These are phyloP conservation scores for Charadrius vociferus DNA, from an alignment of 2,113 vertebrate species.

Conservation along the genomic window DNA sequence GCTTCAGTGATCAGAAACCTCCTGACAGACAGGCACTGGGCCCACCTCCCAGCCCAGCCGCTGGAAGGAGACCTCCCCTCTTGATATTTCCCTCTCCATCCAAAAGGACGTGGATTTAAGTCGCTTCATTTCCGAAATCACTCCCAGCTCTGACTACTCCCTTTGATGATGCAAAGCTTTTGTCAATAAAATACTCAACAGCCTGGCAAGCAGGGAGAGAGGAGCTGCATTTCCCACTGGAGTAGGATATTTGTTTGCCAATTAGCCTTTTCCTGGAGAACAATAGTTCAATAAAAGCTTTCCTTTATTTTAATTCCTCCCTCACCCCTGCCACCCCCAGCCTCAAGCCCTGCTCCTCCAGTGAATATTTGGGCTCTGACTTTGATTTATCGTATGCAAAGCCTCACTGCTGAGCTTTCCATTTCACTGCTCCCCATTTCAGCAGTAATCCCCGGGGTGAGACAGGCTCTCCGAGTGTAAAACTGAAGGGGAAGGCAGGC, in stretches of 20 bases:
- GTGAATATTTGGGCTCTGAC: slow-evolving; percentile 18
- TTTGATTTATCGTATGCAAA: slow-evolving; percentile 46
- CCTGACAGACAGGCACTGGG: neutral
- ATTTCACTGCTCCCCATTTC: slow-evolving; percentile 44
- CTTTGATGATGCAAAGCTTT: neutral
- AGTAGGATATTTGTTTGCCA: slow-evolving; percentile 37
- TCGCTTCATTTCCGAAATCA: neutral
- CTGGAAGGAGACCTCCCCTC: neutral
- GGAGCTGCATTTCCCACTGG: neutral
- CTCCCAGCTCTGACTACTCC: neutral
- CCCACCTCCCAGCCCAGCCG: neutral
- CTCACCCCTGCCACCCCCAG: too few relatives aligned
- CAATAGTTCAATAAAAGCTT: slow-evolving; percentile 25
- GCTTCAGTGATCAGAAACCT: neutral
- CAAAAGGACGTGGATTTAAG: neutral
- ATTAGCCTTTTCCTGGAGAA: slow-evolving; percentile 53
- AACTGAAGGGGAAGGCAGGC: neutral
- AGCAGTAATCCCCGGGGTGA: slow-evolving; percentile 22
- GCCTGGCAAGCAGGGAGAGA: neutral
- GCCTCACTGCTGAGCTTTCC: slow-evolving; percentile 49
- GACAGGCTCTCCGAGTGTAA: neutral
- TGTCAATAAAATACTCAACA: neutral
- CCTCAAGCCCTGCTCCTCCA: neutral
- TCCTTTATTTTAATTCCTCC: slow-evolving; percentile 10
- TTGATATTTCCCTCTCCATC: neutral